Conservation (phyloP, 2,888 invertebrate species). For the Thereva nobilitata region DNA sequence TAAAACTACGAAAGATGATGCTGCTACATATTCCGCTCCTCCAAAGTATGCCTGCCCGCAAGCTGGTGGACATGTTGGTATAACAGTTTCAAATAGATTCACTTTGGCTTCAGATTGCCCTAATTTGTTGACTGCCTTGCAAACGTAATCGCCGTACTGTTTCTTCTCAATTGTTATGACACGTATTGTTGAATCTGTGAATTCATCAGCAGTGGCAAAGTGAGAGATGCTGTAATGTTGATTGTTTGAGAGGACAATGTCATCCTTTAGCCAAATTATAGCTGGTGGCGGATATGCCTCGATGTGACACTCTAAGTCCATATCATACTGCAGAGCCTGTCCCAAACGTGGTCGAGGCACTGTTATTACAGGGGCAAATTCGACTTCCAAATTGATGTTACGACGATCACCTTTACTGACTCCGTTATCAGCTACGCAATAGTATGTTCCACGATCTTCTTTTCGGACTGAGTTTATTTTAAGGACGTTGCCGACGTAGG, state of each 20-base stretch:
- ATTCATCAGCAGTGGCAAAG: conserved; percentile 89
- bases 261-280: conserved; percentile 88
- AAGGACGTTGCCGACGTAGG: conserved; percentile 74
- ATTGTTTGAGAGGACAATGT: conserved; percentile 79
- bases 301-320: conserved; percentile 92
- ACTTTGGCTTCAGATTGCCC: conserved; percentile 80
- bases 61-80: conserved; percentile 91
- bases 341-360: conserved; percentile 83
- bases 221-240: conserved; percentile 91
- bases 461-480: conserved; percentile 79
- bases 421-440: conserved; percentile 89
- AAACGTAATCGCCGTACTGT: conserved; percentile 83
- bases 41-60: conserved; percentile 63
- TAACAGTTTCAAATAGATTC: conserved; percentile 84
- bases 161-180: conserved; percentile 89
- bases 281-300: conserved; percentile 94
- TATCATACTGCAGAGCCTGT: conserved; percentile 87
- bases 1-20: conserved; percentile 60
- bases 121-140: conserved; percentile 86
- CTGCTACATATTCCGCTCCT: conserved; percentile 51
- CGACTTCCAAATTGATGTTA: conserved; percentile 88
- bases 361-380: conserved; percentile 84
- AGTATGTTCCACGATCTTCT: conserved; percentile 90
- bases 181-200: conserved; percentile 85
- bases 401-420: conserved; percentile 82